Evolutionary conservation across 2,797 vertebrate genomes (phyloP).

Genomic region (Agapornis canus): DNA sequence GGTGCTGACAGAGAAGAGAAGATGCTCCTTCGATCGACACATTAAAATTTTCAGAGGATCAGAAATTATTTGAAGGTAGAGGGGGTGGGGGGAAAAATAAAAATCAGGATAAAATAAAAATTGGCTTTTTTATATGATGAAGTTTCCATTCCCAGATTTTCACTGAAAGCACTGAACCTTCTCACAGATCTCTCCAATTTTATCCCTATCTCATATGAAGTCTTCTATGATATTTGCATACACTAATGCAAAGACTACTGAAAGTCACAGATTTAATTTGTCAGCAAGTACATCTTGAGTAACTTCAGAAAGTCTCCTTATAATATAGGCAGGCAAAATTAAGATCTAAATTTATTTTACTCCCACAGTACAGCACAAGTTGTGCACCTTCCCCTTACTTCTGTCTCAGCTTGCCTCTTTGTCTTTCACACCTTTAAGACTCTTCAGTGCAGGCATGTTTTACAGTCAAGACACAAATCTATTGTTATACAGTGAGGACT

Average conservation of each 20-base stretch:
- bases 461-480: not conserved
- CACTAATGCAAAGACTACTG: not conserved
- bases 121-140: not conserved
- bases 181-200: not conserved
- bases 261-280: not conserved
- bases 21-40: not conserved
- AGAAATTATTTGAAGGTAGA: not conserved
- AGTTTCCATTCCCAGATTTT: not conserved
- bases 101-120: not conserved
- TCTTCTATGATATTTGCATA: not conserved
- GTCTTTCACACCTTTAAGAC: not conserved
- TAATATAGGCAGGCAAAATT: not conserved
- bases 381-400: not conserved
- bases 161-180: not conserved
- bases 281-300: not conserved
- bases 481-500: not conserved
- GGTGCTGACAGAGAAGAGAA: not conserved
- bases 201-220: not conserved
- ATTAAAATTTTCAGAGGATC: not conserved
- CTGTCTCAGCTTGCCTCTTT: not conserved
- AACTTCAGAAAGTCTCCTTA: not conserved
- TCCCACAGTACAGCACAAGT: not conserved
- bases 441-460: not conserved
- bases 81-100: rapidly evolving
- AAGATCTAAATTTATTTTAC: not conserved